Conservation (phyloP, 1,140 invertebrate species). For the Bombus sibiricus region DNA sequence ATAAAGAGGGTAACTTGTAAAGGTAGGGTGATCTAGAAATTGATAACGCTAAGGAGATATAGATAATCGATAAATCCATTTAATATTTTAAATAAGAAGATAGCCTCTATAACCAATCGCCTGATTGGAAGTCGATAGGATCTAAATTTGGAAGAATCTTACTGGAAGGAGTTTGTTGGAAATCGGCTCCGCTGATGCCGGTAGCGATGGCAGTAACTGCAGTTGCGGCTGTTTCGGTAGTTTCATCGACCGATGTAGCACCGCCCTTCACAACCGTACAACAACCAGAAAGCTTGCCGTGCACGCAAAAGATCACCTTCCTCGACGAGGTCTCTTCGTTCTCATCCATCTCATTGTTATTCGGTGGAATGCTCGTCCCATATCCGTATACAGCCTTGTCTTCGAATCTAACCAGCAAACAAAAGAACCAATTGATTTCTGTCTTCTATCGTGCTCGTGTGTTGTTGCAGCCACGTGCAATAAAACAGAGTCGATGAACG, state of each 20-base stretch:
- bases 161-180: slow-evolving; percentile 67
- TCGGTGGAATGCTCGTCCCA: slow-evolving; percentile 79
- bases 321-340: slow-evolving; percentile 65
- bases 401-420: slow-evolving; percentile 72
- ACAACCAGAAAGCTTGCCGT: slow-evolving; percentile 83
- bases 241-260: slow-evolving; percentile 62
- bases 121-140: too few species aligned
- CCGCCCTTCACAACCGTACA: slow-evolving; percentile 80
- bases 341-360: slow-evolving; percentile 74
- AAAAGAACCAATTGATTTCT: slow-evolving; percentile 25
- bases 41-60: too few species aligned
- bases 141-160: not conserved
- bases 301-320: slow-evolving; percentile 83
- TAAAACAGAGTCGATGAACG: not conserved
- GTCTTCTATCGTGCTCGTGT: not conserved
- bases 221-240: not conserved
- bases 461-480: not conserved
- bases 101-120: too few species aligned
- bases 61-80: too few species aligned
- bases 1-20: too few species aligned
- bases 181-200: slow-evolving; percentile 26
- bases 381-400: slow-evolving; percentile 80
- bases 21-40: too few species aligned
- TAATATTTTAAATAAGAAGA: too few species aligned
- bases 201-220: too few species aligned